Conservation (phyloP, 2,797 vertebrate species). For the Kryptopterus vitreolus region DNA sequence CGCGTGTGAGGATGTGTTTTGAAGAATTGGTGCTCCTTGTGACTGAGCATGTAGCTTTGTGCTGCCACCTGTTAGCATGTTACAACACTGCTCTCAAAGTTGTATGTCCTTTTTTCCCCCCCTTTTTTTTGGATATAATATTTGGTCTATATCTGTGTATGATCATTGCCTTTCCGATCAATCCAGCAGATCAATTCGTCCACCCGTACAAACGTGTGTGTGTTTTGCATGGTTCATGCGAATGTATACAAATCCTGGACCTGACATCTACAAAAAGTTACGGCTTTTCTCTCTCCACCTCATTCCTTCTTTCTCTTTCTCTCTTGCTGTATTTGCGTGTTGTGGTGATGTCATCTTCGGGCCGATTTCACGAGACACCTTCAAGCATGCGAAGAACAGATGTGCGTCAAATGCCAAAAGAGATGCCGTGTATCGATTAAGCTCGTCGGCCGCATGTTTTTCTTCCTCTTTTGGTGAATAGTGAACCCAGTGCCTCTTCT, state of each 20-base stretch:
- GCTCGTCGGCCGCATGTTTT: not conserved
- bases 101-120: too few species aligned
- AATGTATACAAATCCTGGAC: constrained; percentile 21
- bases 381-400: constrained; percentile 36
- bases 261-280: constrained; percentile 19
- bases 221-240: constrained; percentile 6
- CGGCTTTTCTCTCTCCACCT: not conserved
- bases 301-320: not conserved
- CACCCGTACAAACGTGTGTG: not conserved
- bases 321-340: not conserved
- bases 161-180: not conserved
- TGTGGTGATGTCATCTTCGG: constrained; percentile 39
- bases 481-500: constrained; percentile 28
- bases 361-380: constrained; percentile 42
- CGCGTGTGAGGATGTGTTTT: too few species aligned
- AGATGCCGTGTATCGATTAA: not conserved
- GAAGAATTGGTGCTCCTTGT: too few species aligned
- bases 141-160: not conserved
- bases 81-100: too few species aligned
- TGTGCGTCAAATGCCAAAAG: constrained; percentile 10
- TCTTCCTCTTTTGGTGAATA: constrained; percentile 13
- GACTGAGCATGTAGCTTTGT: too few species aligned
- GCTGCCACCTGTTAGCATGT: too few species aligned
- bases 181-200: not conserved
- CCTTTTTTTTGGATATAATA: not conserved